Conservation (phyloP, 2,888 invertebrate genomes). For the Invenusta paracnida region DNA sequence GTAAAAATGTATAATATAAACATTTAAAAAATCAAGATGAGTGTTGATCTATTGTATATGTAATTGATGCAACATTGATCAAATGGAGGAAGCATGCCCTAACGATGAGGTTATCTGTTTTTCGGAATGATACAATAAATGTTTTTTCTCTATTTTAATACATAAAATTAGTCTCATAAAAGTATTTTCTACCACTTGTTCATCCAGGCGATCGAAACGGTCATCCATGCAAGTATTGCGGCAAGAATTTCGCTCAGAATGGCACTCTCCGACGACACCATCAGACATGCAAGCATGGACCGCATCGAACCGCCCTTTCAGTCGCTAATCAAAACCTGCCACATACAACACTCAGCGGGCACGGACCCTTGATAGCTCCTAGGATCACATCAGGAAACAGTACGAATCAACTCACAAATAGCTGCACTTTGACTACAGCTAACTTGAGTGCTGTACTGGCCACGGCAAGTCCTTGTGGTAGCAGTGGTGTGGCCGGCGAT, state of each 20-base stretch:
- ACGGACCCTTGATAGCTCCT: not conserved
- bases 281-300: conserved; percentile 37
- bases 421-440: too few relatives aligned
- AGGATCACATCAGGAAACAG: not conserved
- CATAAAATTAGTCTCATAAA: too few relatives aligned
- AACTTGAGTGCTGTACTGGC: not conserved
- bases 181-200: not conserved
- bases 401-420: too few relatives aligned
- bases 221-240: conserved; percentile 42
- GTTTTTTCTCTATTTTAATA: too few relatives aligned
- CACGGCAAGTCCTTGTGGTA: not conserved
- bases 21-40: too few relatives aligned
- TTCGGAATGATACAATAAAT: too few relatives aligned
- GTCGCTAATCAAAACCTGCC: not conserved
- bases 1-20: too few relatives aligned
- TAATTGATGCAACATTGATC: too few relatives aligned
- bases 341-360: not conserved
- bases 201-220: conserved; percentile 42
- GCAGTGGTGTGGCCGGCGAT: not conserved
- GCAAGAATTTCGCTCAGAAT: conserved; percentile 42
- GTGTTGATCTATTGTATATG: too few relatives aligned
- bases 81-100: too few relatives aligned
- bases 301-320: not conserved
- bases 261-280: conserved; percentile 44
- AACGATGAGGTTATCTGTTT: too few relatives aligned